Base-by-base conservation (phyloP, 92 coral and sea anemone species). In the Epizoanthus rinbou region DNA sequence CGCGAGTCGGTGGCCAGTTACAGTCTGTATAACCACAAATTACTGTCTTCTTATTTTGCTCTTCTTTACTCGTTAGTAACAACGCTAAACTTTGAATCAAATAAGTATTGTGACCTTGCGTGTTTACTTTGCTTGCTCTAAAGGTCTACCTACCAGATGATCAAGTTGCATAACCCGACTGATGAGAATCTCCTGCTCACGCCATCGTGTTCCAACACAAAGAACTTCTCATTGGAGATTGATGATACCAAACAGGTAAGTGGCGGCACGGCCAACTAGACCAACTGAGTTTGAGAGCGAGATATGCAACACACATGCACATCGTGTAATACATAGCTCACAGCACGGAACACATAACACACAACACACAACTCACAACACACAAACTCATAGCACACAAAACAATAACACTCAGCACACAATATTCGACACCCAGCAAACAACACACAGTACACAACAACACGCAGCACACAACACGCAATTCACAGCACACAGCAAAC, bases 101-200 rank as follows among this genome's bases (percentile, higher is more conserved):
- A 52, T 13, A 22, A n/a, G n/a, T 53, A 15, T 69, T 53, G 15
- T 52, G 25, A 28, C 21, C 5, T 13, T 58, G 43, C 1, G 7
- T 11, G 18, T 18, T 18, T 57, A n/a, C 53, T 23, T 33, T 69
- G 18, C 25, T 63, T 62, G 84, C 47, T 62, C 64, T 19, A 19
- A 47, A 96, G 99, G 54, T 94, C 95, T 39, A 88, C 94, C 5
- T 92, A 96, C 84, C 98, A 96, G 76, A 96, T 91, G 94, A 89
- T 96, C 64, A 95, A 92, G 64, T 93, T 96, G 41, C 94, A 90
- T 82, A 96, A 96, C 64, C 99, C 99, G 57, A 94, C 99, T 2
- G 88, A 85, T 45, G 92, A 91, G 74, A 87, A 94, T 8, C 87
- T 96, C 10, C 64, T 89, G 18, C 89, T 96, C 41, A 82, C 94